Evolutionary conservation across 2,113 vertebrate genomes (phyloP), one percentile per base, ranked within the genome.

Genomic region (Macrotis lagotis): DNA sequence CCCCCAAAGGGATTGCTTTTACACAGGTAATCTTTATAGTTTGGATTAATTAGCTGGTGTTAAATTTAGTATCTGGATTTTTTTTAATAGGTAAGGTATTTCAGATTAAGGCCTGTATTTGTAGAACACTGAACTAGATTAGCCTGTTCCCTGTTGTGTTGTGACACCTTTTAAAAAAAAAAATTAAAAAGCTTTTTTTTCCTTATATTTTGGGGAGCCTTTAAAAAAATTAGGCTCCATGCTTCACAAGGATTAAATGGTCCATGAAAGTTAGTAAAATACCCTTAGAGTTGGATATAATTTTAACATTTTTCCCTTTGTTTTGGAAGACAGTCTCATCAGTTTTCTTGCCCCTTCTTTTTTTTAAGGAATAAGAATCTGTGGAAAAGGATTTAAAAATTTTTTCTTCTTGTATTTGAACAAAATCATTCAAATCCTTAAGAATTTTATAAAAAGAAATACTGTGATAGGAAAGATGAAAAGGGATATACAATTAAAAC

Each of bases 11-110:
- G 91, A 98, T 98, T 98, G 98, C 97, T 98, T 98, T 96, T 97
- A 97, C 95, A 97, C 98, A 98, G 98, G 98, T 98, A 98, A 98
- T 97, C 90, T 98, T 98, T 98, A 97, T 97, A 97, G 97, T 98
- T 98, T 98, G 96, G 98, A 91, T 98, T 89, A 97, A 95, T 96
- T 96, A 98, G 96, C 95, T 97, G 96, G 51, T 96, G 97, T 28
- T 96, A 91, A 93, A 92, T 5, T 52, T 93, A 97, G 94, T 91
- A 92, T 95, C 90, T 98, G 95, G 93, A 96, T 50, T 97, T 97
- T 50, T 96, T 97, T 59, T 91, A 95, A 48, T 96, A 97, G 97
- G 95, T 90, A 95, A 96, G 97, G 97, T 90, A 94, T 88, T 95
- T 94, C 92, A 94, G 93, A 92, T 89, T 91, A 94, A 97, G 96